Evolutionary conservation across 2,888 invertebrate species (phyloP), one percentile per base, ranked within the genome.

Genomic region (Matsumyia berberina): DNA sequence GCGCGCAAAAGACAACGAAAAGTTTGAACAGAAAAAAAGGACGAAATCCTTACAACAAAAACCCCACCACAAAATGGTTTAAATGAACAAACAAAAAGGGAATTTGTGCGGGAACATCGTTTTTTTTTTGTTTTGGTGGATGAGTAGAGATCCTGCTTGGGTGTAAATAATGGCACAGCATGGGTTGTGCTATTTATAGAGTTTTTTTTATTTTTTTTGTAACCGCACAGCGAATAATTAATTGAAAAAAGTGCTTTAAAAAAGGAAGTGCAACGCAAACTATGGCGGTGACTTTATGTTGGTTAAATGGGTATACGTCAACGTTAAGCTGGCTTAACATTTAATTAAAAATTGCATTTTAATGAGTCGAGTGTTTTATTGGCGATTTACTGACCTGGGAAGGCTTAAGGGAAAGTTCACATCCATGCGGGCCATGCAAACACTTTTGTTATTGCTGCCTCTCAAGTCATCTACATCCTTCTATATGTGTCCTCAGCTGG

Each of bases 1-100:
- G 35, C 37, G 37, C 46, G 31, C n/a, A 15, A 15, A 69, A 46
- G 53, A 62, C 11, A 72, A 46, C n/a, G 31, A 42, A 37, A 49
- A 46, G 9, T 17, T 17, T 8, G 15, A 37, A 24, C 9, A 46
- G 19, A 24, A 24, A 17, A 57, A 72, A 31, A n/a, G 7, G 33
- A 42, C 29, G n/a, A 51, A 79, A 58, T 66, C 39, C 57, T 37
- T 12, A 15, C 33, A 33, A 37, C 39, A 64, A 64, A 55, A 58
- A 66, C 64, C 55, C 0, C 46, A 35, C 79, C 49, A 58, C 62
- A 79, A 79, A 79, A 49, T 72, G 72, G 72, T 58, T 64, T 17
- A 66, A 64, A 39, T 42, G 42, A 72, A 46, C 49, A 64, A 46
- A 57, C 31, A 31, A 44, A 46, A 79, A 64, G 35, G 44, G 46